Evolutionary conservation across 2,888 invertebrate genomes (phyloP).

Genomic region (Camptogramma bilineatum): DNA sequence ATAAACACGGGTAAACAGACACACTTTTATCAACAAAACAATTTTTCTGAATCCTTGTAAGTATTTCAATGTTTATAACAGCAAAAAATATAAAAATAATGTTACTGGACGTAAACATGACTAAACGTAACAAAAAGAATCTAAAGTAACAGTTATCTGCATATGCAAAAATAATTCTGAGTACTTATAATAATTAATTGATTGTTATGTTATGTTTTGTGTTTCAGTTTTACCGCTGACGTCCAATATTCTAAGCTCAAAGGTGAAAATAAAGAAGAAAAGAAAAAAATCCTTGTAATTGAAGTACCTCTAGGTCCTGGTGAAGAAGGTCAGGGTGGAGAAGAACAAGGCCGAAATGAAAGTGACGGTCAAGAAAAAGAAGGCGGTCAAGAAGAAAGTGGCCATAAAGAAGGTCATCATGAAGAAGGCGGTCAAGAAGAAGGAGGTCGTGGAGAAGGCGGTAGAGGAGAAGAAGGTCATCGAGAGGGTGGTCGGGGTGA

Average conservation of each 20-base stretch:
- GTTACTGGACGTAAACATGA: too few relatives aligned
- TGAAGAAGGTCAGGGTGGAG: slow-evolving; percentile 3
- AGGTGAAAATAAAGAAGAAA: slow-evolving; percentile 14
- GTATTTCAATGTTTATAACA: too few relatives aligned
- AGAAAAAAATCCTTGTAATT: background rate
- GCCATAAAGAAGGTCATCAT: background rate
- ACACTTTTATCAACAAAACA: background rate
- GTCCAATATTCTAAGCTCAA: slow-evolving; percentile 33
- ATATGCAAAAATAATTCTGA: too few relatives aligned
- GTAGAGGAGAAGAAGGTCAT: slow-evolving; percentile 21
- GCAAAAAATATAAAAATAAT: too few relatives aligned
- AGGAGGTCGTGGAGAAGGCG: background rate
- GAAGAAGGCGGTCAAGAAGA: slow-evolving; percentile 5
- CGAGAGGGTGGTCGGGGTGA: slow-evolving; percentile 6
- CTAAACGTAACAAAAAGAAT: too few relatives aligned
- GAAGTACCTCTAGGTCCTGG: slow-evolving; percentile 11
- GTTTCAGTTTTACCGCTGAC: slow-evolving; percentile 41
- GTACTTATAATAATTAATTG: too few relatives aligned
- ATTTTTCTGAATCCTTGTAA: background rate
- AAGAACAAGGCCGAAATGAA: background rate
- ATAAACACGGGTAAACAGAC: slow-evolving; percentile 75
- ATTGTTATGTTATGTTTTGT: background rate
- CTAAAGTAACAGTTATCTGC: too few relatives aligned
- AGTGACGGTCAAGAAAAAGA: background rate
- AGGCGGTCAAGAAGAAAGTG: background rate